Base-by-base conservation (phyloP, 2,888 invertebrate genomes). In the Petrolisthes manimaculis region DNA sequence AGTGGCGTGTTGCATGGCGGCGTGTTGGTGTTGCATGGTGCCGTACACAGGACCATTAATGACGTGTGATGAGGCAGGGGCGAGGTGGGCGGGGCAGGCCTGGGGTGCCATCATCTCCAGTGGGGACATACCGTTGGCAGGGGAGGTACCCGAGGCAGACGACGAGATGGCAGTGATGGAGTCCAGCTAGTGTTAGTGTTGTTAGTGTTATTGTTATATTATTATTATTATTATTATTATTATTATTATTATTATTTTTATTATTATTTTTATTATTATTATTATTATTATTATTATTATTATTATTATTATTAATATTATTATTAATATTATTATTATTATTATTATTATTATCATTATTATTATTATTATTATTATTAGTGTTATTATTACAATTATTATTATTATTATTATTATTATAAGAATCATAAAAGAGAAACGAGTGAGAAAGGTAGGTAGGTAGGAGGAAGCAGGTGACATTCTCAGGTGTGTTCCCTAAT, bases 111-210 rank as follows among this genome's bases (percentile, higher is more conserved):
- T 51, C 74, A 88, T 80, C 87, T 88, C 88, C 77, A 84, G 51
- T 61, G 88, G 81, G 5, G 88, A 88, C 79, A 88, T 80, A 4
- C 84, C 88, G 51, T 88, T 88, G 77, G 82, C 81, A 12, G 88
- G 88, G 14, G 88, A 84, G 54, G 88, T 80, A 61, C 69, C 24
- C 18, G 88, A 54, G 61, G 61, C 18, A 37, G 37, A 37, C 0
- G 88, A 88, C 3, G 88, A 61, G 77, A 88, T 88, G 77, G 88
- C 51, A 56, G 54, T 84, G 83, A 88, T 88, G 69, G 74, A 12
- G 18, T 74, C 24, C 8, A 74, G 8, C 74, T 74, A 4, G 1
- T 12, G 74, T n/a, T 18, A 74, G 67, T 67, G 67, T 67, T 67
- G 1, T 12, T n/a, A 67, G 1, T 14, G 37, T 37, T 37, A 37